Conservation (phyloP, 2,888 invertebrate genomes). For the Sesia apiformis region DNA sequence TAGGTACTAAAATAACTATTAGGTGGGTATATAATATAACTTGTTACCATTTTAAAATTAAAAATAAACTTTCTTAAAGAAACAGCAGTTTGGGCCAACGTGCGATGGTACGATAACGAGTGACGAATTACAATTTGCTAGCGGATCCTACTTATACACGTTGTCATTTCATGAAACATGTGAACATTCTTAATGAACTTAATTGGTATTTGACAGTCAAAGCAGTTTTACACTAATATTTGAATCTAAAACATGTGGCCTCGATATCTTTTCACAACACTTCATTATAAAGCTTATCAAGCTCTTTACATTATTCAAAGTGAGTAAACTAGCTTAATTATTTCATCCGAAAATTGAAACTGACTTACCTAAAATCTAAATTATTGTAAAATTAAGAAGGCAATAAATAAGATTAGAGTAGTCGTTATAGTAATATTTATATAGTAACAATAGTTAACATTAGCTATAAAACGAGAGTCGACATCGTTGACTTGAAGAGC, state of each 20-base stretch:
- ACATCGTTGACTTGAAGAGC: constrained; percentile 32
- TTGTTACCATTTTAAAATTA: too few relatives aligned
- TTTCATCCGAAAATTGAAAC: constrained; percentile 38
- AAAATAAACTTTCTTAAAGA: too few relatives aligned
- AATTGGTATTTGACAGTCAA: constrained; percentile 41
- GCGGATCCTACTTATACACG: neutral
- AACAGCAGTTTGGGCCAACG: too few relatives aligned
- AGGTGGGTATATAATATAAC: too few relatives aligned
- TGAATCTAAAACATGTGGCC: constrained; percentile 60
- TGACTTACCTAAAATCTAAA: constrained; percentile 33
- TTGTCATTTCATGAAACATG: constrained; percentile 12
- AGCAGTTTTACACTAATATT: constrained; percentile 45
- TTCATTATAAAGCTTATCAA: constrained; percentile 71
- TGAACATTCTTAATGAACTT: constrained; percentile 26
- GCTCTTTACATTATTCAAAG: constrained; percentile 65
- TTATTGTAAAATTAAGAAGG: constrained; percentile 44
- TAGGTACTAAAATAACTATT: too few relatives aligned
- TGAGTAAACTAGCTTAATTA: constrained; percentile 29
- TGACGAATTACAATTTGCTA: neutral
- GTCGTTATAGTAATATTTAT: constrained; percentile 25
- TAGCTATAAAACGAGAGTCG: constrained; percentile 30
- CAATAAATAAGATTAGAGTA: constrained; percentile 28
- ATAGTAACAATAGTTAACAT: constrained; percentile 23
- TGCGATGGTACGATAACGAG: too few relatives aligned
- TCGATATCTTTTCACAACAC: constrained; percentile 74